Evolutionary conservation across 2,797 vertebrate genomes (phyloP), one percentile per base, ranked within the genome.

Genomic region (Coracias cyanogaster): DNA sequence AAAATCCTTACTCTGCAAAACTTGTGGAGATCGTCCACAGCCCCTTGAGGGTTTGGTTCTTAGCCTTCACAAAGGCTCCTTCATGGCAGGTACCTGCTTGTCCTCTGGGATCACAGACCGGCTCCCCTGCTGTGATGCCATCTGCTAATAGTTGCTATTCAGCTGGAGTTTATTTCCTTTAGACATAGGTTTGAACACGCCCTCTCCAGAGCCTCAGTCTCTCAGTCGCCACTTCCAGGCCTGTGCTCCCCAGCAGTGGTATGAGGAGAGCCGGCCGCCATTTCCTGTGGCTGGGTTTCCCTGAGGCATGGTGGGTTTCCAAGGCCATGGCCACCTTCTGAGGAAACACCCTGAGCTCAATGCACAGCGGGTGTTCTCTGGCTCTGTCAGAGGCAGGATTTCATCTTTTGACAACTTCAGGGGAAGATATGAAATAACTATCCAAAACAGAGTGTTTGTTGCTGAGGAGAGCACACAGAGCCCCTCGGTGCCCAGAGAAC

Each of bases 231-330:
- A 3, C 20, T 28, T 57, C 14, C 22, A 3, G 15, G 15, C 10
- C 61, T 26, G 76, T 3, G 0, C 26, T 35, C 25, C 22, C 61
- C 1, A 0, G 3, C 10, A 6, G 2, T 0, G 1, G 12, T 0
- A 15, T 28, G 51, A 41, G 33, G 43, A 7, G 8, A 29, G 15
- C 8, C 0, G 1, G 29, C 65, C 0, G 9, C 54, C 25, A 1
- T 55, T 51, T 79, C 6, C 35, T 10, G 10, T 4, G 41, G 37
- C 52, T 15, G 0, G 8, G 5, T 1, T 14, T 25, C 61, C 17
- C 73, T 31, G 17, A 20, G 29, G 26, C 0, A 1, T 0, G 6
- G 43, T 0, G 0, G 3, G 0, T 19, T 15, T 24, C 82, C 0
- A 4, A 43, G 61, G 33, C 45, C 29, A 15, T 0, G 0, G 45